Base-by-base conservation (phyloP, 2,113 vertebrate species). In the Pungitius pungitius region DNA sequence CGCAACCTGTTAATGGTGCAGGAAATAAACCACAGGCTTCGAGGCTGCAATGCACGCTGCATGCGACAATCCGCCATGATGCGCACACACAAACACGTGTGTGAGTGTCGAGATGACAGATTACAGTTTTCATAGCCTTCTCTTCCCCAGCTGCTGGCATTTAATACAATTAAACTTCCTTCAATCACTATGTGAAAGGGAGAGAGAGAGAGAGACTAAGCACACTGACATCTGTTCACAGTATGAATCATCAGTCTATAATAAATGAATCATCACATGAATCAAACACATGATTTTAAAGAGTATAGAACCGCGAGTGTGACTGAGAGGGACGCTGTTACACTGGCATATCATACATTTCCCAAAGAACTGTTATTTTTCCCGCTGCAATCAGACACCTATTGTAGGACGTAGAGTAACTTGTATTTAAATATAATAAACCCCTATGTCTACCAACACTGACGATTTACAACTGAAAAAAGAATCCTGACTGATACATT, bases 181-280 rank as follows among this genome's bases (percentile, higher is more conserved):
- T 49, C 18, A 51, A 51, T 40, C 52, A 47, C 51, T 43, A 17
- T 6, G 57, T 61, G 20, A 24, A 9, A 51, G n/a, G n/a, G n/a
- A n/a, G 30, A 30, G 30, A 30, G 39, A 47, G 11, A 54, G 37
- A 52, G 47, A 69, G 40, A 69, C 73, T 66, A 17, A 27, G 24
- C 42, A 30, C 42, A 45, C 59, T 20, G 55, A 66, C 64, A 68
- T 74, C 49, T 63, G 68, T 63, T 76, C 11, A 56, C 3, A 17
- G 18, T 55, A 42, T 75, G 26, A 76, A 77, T 70, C 51, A 73
- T 54, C 17, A 57, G 13, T 26, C 3, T 14, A n/a, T 59, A 62
- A 61, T 37, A 61, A 2, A 47, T 75, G 33, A 72, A 73, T 69
- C 47, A 68, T 51, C 18, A 60, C 40, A 62, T 69, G 64, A n/a